Conservation (phyloP, 2,888 invertebrate genomes). For the Campoplex nolae region DNA sequence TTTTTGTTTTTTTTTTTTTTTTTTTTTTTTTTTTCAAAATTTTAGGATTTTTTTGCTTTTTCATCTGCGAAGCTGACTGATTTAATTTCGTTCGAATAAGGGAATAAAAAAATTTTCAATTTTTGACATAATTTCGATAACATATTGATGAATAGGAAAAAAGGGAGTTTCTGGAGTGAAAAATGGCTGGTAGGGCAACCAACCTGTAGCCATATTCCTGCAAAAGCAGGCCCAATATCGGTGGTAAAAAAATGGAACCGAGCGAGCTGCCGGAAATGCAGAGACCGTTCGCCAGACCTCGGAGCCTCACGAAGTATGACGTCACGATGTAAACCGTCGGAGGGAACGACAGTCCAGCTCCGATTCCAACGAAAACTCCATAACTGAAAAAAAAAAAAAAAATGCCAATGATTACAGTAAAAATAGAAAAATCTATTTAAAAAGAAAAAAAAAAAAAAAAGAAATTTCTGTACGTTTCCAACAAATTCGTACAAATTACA, state of each 20-base stretch:
- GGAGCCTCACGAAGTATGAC: slow-evolving; percentile 91
- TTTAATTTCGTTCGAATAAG: no score
- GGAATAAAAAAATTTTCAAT: no score
- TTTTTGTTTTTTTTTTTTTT: no score
- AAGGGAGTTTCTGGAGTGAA: neutral
- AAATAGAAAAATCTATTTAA: no score
- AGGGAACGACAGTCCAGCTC: slow-evolving; percentile 94
- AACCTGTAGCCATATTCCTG: slow-evolving; percentile 92
- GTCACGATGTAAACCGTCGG: slow-evolving; percentile 96
- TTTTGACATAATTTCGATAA: neutral
- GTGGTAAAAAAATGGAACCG: slow-evolving; percentile 94
- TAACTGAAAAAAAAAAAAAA: slow-evolving; percentile 86
- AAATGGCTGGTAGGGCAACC: slow-evolving; percentile 64
- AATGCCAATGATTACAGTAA: neutral
- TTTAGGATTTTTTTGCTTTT: no score
- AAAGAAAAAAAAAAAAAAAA: no score
- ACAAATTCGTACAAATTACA: no score
- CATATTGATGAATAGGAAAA: neutral
- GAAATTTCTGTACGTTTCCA: no score
- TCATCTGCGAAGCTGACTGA: no score
- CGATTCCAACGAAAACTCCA: slow-evolving; percentile 92
- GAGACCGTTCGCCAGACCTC: slow-evolving; percentile 94
- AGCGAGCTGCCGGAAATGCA: slow-evolving; percentile 95
- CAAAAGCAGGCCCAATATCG: slow-evolving; percentile 89
- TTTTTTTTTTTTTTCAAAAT: no score